Evolutionary conservation across 2,113 vertebrate genomes (phyloP).

Genomic region (Eurypyga helias): DNA sequence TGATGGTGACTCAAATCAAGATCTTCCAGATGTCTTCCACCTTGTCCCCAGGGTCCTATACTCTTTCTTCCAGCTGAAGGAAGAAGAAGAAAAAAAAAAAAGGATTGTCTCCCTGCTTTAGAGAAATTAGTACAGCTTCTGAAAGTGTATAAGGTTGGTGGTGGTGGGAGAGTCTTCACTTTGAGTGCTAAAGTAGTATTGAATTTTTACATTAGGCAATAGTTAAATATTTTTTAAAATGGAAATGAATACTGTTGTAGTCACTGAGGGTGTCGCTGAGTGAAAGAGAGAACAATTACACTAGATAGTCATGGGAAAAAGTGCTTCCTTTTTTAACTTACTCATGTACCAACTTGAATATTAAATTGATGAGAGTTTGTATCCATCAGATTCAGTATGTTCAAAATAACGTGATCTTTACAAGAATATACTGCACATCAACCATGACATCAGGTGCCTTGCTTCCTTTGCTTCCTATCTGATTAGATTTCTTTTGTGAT

Average conservation of each 20-base stretch:
- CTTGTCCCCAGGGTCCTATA: background rate
- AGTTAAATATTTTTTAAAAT: background rate
- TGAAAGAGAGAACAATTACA: background rate
- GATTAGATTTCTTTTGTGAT: background rate
- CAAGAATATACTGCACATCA: background rate
- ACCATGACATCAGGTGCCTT: background rate
- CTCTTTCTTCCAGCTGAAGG: background rate
- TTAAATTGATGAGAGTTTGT: background rate
- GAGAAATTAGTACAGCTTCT: background rate
- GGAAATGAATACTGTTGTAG: background rate
- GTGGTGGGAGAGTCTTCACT: background rate
- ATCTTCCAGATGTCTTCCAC: background rate
- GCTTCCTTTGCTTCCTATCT: background rate
- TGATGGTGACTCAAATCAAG: background rate
- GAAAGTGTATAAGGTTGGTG: background rate
- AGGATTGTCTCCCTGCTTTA: background rate
- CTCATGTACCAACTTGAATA: background rate
- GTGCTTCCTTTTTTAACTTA: background rate
- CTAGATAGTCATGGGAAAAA: background rate
- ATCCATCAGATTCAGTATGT: background rate
- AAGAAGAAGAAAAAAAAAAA: background rate
- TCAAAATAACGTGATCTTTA: background rate
- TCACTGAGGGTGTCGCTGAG: background rate
- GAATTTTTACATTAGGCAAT: background rate
- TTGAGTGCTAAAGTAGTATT: background rate